Percentiles rank a stretch among this genome's conserved stretches.
These are phyloP conservation scores for Trematomus loennbergii DNA, from an alignment of 2,113 vertebrate genomes.

Conservation along the genomic window DNA sequence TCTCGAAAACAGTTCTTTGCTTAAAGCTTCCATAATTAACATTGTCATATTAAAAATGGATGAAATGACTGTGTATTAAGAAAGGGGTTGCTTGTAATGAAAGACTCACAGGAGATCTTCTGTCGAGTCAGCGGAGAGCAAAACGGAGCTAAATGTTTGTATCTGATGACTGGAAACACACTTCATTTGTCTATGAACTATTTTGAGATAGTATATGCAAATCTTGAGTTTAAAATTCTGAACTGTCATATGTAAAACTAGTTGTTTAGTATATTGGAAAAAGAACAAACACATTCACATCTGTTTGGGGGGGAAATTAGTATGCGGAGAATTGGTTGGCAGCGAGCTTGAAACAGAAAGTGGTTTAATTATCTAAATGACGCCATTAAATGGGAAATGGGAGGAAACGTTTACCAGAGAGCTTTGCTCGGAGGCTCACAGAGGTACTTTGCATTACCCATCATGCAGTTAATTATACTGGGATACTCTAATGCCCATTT, in stretches of 20 bases:
- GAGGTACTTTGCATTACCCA: not conserved
- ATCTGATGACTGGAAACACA: not conserved
- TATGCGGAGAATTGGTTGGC: not conserved
- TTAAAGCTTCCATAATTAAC: not conserved
- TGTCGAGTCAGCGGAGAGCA: not conserved
- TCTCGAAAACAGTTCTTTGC: not conserved
- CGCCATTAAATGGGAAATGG: not conserved
- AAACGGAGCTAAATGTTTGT: conserved; percentile 3
- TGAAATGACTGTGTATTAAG: not conserved
- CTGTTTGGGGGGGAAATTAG: no score
- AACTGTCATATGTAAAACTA: not conserved
- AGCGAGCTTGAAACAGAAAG: not conserved
- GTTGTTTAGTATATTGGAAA: not conserved
- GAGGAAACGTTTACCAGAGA: no score
- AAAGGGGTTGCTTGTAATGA: not conserved
- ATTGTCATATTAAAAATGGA: not conserved
- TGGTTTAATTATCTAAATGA: not conserved
- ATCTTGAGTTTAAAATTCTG: not conserved
- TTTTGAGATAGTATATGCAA: not conserved
- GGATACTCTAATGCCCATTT: not conserved
- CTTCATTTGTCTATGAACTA: not conserved
- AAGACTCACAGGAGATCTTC: not conserved
- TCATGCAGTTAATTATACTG: not conserved
- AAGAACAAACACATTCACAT: not conserved
- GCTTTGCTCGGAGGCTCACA: not conserved